Evolutionary conservation across 2,797 vertebrate genomes (phyloP), one percentile per base, ranked within the genome.

Genomic region (Distichodus sexfasciatus): DNA sequence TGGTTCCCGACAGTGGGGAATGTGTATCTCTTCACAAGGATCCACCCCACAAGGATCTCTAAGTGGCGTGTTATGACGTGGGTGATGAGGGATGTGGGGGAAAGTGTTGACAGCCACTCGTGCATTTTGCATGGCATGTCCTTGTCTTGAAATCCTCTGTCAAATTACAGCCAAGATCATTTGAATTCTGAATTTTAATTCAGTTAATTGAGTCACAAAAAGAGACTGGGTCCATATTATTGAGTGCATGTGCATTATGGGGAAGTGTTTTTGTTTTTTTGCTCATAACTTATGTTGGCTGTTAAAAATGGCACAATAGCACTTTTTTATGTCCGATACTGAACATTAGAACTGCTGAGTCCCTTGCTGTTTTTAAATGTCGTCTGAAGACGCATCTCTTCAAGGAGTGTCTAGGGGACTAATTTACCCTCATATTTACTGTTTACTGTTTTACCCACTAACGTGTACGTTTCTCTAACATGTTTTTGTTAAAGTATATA

Each of bases 21-120:
- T 31, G 43, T 54, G 48, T 36, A 44, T 59, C 65, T 53, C 15
- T 61, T 40, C 29, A n/a, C n/a, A n/a, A n/a, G n/a, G n/a, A n/a
- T n/a, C n/a, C n/a, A n/a, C n/a, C n/a, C n/a, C n/a, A n/a, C n/a
- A 38, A 41, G 51, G 46, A 60, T 35, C 33, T 35, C 60, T 21
- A 12, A 44, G 58, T 51, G 53, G 29, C 69, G 57, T 46, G 23
- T 51, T n/a, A 44, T 8, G n/a, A 58, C 65, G 47, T 41, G 44
- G 19, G 53, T 23, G 44, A 66, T 60, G 40, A 41, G 46, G 38
- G 38, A 50, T 54, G 70, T 41, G 1, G 10, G 26, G 48, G 51
- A 29, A 11, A n/a, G 11, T 21, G 47, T 8, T 38, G 41, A 51
- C 5, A 41, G 33, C n/a, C 6, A 23, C 6, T 53, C 3, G 1